These are phyloP conservation scores for Allygus modestus DNA, from an alignment of 2,888 invertebrate species.

Conservation along the genomic window DNA sequence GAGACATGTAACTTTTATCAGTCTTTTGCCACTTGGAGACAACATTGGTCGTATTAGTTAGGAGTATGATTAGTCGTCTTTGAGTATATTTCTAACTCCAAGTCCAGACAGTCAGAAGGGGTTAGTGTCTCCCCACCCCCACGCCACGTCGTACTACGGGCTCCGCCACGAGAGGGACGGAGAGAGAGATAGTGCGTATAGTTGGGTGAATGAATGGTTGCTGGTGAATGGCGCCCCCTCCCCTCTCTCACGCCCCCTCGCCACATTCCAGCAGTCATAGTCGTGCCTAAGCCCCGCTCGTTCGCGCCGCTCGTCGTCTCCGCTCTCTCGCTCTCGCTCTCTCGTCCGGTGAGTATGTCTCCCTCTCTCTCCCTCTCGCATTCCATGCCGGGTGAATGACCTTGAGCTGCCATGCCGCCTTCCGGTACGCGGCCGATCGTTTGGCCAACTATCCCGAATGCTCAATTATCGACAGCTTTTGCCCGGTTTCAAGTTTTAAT, in stretches of 20 bases:
- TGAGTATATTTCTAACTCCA: too few species aligned
- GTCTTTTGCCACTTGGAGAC: too few species aligned
- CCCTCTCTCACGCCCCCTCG: slow-evolving; percentile 8
- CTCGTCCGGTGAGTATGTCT: background rate
- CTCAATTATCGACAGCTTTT: slow-evolving; percentile 26
- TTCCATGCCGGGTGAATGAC: slow-evolving; percentile 29
- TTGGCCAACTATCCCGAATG: slow-evolving; percentile 1
- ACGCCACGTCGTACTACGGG: too few species aligned
- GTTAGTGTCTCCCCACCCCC: too few species aligned
- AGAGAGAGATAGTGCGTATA: slow-evolving; percentile 53
- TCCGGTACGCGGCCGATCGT: slow-evolving; percentile 17
- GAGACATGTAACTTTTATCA: too few species aligned
- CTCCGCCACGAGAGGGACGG: background rate
- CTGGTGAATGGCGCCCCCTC: background rate
- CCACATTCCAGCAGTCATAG: slow-evolving; percentile 39
- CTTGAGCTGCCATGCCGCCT: slow-evolving; percentile 39
- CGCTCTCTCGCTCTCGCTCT: background rate
- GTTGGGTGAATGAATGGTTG: slow-evolving; percentile 44
- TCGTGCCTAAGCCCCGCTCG: slow-evolving; percentile 32
- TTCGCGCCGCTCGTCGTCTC: slow-evolving; percentile 5
- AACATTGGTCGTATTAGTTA: too few species aligned
- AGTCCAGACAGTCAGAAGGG: too few species aligned
- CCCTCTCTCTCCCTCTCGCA: slow-evolving; percentile 32
- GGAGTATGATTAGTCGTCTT: too few species aligned
- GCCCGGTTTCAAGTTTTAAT: background rate